These are phyloP conservation scores for Acrocyrtus sp. DNA, from an alignment of 2,888 invertebrate genomes.

Conservation along the genomic window DNA sequence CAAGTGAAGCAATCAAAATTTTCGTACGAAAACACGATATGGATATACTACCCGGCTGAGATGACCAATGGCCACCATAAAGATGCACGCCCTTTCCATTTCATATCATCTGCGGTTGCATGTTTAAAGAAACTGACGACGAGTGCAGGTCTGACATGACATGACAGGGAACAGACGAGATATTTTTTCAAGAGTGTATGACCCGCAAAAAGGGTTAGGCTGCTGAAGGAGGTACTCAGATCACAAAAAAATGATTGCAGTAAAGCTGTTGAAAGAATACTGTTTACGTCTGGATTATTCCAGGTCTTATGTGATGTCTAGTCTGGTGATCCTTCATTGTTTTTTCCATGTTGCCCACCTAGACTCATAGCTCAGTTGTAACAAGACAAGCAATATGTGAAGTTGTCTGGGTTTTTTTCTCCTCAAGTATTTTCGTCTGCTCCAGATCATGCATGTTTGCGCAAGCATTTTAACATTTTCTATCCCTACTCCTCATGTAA, in stretches of 20 bases:
- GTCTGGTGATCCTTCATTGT: too few relatives aligned
- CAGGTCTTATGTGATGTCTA: too few relatives aligned
- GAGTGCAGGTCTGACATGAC: slow-evolving; percentile 45
- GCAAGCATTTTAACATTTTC: too few relatives aligned
- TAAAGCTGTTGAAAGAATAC: too few relatives aligned
- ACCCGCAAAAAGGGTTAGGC: slow-evolving; percentile 15
- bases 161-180: slow-evolving; percentile 45
- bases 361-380: slow-evolving; percentile 18
- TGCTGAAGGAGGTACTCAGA: slow-evolving; percentile 18
- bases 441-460: slow-evolving; percentile 34
- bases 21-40: slow-evolving; percentile 17
- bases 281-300: too few relatives aligned
- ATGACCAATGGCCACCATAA: slow-evolving; percentile 4
- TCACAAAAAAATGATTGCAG: slow-evolving; percentile 23
- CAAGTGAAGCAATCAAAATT: slow-evolving; percentile 17
- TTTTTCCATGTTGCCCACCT: too few relatives aligned
- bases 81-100: slow-evolving; percentile 6
- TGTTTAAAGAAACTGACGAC: slow-evolving; percentile 27
- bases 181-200: slow-evolving; percentile 22
- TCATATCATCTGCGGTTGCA: slow-evolving; percentile 41
- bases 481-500: too few relatives aligned
- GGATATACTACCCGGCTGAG: too few relatives aligned
- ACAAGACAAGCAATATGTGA: slow-evolving; percentile 41
- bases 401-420: too few relatives aligned
- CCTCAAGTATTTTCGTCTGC: slow-evolving; percentile 36